Percentiles rank a stretch among this genome's conserved stretches.
These are phyloP conservation scores for Anthophora plumipes DNA, from an alignment of 2,888 invertebrate species.

Conservation along the genomic window DNA sequence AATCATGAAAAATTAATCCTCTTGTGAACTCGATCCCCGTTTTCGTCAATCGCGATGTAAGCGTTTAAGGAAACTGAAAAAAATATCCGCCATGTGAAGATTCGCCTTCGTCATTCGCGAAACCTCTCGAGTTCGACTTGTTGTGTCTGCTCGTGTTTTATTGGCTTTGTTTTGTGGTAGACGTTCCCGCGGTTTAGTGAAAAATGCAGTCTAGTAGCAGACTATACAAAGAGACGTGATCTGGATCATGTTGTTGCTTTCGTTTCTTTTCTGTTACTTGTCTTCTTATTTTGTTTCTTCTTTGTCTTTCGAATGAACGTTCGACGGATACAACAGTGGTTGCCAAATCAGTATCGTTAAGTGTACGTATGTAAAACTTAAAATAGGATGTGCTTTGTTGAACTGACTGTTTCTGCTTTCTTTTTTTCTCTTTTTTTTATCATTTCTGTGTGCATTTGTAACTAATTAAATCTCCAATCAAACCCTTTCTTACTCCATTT, in stretches of 20 bases:
- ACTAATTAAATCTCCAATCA: background rate
- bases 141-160: slow-evolving; percentile 34
- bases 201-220: slow-evolving; percentile 8
- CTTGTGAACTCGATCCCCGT: too few relatives aligned
- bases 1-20: too few relatives aligned
- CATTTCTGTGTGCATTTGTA: background rate
- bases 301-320: background rate
- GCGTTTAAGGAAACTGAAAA: background rate
- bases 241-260: background rate
- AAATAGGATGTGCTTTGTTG: background rate
- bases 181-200: slow-evolving; percentile 1
- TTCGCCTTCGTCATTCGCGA: slow-evolving; percentile 10
- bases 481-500: background rate
- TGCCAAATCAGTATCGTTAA: slow-evolving; percentile 1
- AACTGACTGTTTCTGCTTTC: background rate
- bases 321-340: background rate
- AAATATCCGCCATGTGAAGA: background rate
- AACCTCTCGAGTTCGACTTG: slow-evolving; percentile 22
- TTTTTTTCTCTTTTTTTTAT: too few relatives aligned
- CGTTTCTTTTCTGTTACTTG: background rate
- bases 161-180: background rate
- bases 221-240: background rate
- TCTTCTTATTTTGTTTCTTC: background rate
- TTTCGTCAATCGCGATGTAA: background rate
- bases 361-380: background rate